Conservation (phyloP, 1,140 invertebrate genomes). For the Anastatus disparis region DNA sequence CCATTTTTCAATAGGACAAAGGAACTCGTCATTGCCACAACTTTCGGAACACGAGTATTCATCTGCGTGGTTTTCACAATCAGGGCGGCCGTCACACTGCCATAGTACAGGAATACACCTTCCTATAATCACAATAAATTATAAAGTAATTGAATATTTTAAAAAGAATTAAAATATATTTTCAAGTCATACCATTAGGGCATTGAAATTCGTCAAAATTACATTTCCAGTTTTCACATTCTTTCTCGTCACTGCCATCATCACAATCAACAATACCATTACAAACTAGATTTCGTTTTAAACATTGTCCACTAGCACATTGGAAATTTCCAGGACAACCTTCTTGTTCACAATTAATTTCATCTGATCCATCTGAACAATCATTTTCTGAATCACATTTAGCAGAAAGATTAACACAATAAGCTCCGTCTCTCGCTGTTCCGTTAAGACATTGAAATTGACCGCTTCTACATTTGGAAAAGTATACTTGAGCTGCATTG, state of each 20-base stretch:
- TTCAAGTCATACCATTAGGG: conserved; percentile 55
- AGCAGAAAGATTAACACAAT: conserved; percentile 68
- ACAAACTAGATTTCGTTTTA: conserved; percentile 77
- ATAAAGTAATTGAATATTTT: not conserved
- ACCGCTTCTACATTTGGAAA: conserved; percentile 69
- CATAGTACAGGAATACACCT: conserved; percentile 71
- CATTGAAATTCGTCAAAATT: conserved; percentile 71
- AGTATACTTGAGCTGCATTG: conserved; percentile 38
- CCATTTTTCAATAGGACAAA: conserved; percentile 69
- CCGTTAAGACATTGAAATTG: conserved; percentile 74
- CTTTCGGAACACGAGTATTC: conserved; percentile 71
- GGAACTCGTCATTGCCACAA: conserved; percentile 70
- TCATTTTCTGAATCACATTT: conserved; percentile 73
- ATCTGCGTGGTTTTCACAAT: conserved; percentile 75
- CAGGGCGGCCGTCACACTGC: conserved; percentile 75
- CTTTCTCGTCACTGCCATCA: conserved; percentile 77
- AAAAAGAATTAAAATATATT: not conserved
- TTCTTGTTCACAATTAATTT: conserved; percentile 69
- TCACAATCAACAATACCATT: conserved; percentile 78
- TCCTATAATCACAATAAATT: conserved; percentile 44
- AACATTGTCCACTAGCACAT: conserved; percentile 78
- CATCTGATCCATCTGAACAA: conserved; percentile 75
- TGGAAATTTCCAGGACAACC: conserved; percentile 73
- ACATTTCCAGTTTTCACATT: conserved; percentile 72
- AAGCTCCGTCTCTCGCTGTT: conserved; percentile 70